Percentiles rank a stretch among this genome's conserved stretches.
Evolutionary conservation across 1,140 invertebrate genomes (phyloP).

Genomic region (Papilio machaon): DNA sequence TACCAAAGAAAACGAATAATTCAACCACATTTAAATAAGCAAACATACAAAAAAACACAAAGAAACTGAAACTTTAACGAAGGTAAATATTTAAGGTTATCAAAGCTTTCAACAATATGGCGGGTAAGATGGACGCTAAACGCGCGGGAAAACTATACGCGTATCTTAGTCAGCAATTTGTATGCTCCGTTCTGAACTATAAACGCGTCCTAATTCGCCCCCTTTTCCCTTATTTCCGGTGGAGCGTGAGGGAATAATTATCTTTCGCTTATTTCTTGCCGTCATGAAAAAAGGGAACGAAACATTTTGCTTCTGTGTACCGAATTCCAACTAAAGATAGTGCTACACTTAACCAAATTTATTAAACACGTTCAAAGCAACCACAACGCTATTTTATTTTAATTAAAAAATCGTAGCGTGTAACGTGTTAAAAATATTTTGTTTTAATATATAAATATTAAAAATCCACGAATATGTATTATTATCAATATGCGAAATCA

Average conservation of each 20-base stretch:
- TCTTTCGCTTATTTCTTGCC: constrained; percentile 36
- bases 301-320: constrained; percentile 22
- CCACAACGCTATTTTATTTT: not conserved
- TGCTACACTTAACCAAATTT: constrained; percentile 2
- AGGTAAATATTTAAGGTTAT: constrained; percentile 23
- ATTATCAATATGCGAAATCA: too few relatives aligned
- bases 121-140: constrained; percentile 26
- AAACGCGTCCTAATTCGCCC: constrained; percentile 29
- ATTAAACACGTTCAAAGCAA: not conserved
- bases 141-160: constrained; percentile 33
- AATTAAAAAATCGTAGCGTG: not conserved
- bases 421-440: not conserved
- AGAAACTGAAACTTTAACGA: not conserved
- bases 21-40: not conserved
- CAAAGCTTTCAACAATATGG: constrained; percentile 24
- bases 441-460: not conserved
- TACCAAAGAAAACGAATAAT: not conserved
- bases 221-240: constrained; percentile 37
- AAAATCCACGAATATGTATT: too few relatives aligned
- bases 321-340: constrained; percentile 24
- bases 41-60: not conserved
- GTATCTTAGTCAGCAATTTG: constrained; percentile 34
- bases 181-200: constrained; percentile 35
- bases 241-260: constrained; percentile 40
- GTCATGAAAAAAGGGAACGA: constrained; percentile 36